These are phyloP conservation scores for Emydocephalus ijimae DNA, from an alignment of 2,113 vertebrate genomes.

Conservation along the genomic window DNA sequence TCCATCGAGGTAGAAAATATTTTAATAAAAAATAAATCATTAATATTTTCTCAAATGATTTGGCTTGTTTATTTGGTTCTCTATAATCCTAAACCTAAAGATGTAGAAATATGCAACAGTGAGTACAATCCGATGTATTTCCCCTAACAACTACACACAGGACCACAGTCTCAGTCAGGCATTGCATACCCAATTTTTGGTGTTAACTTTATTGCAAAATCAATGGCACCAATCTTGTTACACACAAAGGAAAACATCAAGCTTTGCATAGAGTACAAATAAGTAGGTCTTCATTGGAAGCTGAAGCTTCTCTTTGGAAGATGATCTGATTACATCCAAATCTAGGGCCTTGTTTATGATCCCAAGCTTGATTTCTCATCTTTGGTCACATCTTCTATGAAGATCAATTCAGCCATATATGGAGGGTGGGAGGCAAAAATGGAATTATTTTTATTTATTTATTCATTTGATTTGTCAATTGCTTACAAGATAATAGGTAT, in stretches of 20 bases:
- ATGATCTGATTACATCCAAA: too few relatives aligned
- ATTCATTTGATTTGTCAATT: too few relatives aligned
- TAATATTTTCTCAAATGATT: neutral
- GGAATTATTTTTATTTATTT: too few relatives aligned
- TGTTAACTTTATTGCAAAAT: conserved; percentile 1
- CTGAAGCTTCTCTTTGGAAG: too few relatives aligned
- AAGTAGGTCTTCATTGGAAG: neutral
- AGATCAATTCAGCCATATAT: too few relatives aligned
- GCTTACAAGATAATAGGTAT: too few relatives aligned
- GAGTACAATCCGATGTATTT: neutral
- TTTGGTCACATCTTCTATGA: too few relatives aligned
- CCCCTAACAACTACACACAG: neutral
- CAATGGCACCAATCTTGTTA: neutral
- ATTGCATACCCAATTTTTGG: neutral
- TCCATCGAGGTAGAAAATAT: neutral
- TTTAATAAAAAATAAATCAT: neutral
- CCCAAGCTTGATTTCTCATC: too few relatives aligned
- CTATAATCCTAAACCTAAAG: too few relatives aligned
- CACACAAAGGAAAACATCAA: neutral
- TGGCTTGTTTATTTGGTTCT: neutral
- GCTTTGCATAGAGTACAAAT: neutral
- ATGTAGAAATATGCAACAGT: neutral
- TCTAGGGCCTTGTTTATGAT: too few relatives aligned
- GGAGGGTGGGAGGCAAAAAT: too few relatives aligned
- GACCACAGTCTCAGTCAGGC: neutral